These are phyloP conservation scores for Polyommatus icarus DNA, from an alignment of 2,888 invertebrate species.

Conservation along the genomic window DNA sequence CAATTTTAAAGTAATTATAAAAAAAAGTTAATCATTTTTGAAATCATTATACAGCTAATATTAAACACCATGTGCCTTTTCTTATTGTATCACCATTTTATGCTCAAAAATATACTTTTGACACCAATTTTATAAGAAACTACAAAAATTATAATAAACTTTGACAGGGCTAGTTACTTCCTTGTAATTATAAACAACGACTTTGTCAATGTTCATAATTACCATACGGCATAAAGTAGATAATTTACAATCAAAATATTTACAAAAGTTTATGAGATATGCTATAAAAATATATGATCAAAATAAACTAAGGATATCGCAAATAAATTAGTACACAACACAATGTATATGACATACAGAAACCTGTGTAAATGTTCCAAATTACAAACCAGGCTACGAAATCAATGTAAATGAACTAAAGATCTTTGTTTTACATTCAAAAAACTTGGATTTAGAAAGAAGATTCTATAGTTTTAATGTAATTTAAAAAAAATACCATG, in stretches of 20 bases:
- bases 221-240: not conserved
- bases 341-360: slow-evolving; percentile 58
- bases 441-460: slow-evolving; percentile 7
- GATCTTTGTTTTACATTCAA: not conserved
- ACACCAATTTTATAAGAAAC: not conserved
- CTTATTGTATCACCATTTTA: not conserved
- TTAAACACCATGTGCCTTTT: not conserved
- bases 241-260: not conserved
- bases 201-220: not conserved
- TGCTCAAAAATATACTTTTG: not conserved
- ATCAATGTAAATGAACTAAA: slow-evolving; percentile 15
- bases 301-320: slow-evolving; percentile 18
- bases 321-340: slow-evolving; percentile 41
- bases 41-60: not conserved
- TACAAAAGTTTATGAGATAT: not conserved
- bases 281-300: not conserved
- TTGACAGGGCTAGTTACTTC: not conserved
- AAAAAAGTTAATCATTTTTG: not conserved
- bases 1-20: not conserved
- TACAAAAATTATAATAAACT: not conserved
- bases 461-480: not conserved
- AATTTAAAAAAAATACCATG: not conserved
- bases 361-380: slow-evolving; percentile 60
- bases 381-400: slow-evolving; percentile 14
- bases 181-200: not conserved